Evolutionary conservation across 2,888 invertebrate genomes (phyloP), one percentile per base, ranked within the genome.

Genomic region (Polyommatus icarus): DNA sequence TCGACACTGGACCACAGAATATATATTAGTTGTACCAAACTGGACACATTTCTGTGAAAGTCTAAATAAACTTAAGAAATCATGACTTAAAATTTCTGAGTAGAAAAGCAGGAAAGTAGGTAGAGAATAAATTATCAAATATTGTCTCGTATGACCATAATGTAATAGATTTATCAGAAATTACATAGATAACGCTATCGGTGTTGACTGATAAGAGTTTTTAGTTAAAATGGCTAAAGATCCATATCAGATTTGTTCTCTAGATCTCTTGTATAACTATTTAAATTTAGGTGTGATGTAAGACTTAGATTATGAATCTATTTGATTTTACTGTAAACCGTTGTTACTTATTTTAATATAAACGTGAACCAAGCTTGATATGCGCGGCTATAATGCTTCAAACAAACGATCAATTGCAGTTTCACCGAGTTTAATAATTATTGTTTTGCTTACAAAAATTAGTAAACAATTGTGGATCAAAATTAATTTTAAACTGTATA

Each of bases 161-260:
- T 67, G 67, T 67, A 67, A 67, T 67, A 67, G 67, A 67, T 67
- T 67, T 67, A 67, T 67, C 67, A 67, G 15, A 67, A 67, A 67
- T 32, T 32, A 29, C 29, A 67, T 15, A 29, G 67, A 67, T 67
- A 32, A 15, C 67, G 15, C 15, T 67, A 67, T 67, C 67, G 5
- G 29, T 32, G 67, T 32, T 29, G 24, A 15, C 67, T 67, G 67
- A 67, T 67, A 67, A 32, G 1, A 32, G 29, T 20, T 67, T 67
- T 67, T 29, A 67, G 67, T 67, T 67, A 67, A 67, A 67, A 67
- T 67, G 67, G 67, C 29, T 15, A 32, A 67, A 67, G 67, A 67
- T 67, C 67, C 67, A 29, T 29, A 67, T 15, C 24, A 24, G 67
- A 67, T 67, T 67, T 67, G 32, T 29, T 67, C 15, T 67, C 24